Base-by-base conservation (phyloP, 2,888 invertebrate species). In the Archips xylosteana region DNA sequence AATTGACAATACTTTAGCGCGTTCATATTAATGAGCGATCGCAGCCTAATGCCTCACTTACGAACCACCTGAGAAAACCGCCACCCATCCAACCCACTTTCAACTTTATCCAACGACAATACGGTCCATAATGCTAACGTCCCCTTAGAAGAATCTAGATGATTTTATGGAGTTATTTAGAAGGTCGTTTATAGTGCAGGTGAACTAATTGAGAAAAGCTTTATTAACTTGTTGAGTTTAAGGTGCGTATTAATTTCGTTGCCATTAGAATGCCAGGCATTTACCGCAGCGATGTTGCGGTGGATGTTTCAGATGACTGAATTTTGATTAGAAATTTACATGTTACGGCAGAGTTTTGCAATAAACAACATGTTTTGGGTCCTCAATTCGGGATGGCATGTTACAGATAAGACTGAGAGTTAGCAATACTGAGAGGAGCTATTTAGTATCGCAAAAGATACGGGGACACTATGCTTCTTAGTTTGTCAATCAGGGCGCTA, bases 11-110 rank as follows among this genome's bases (percentile, higher is more conserved):
- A 63, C 73, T 68, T 73, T 68, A 73, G 68, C 63, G 34, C 68
- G 73, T 68, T 39, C 68, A 73, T 73, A 73, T 73, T 73, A 73
- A 73, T 73, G 73, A 73, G 59, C 49, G 68, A 69, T 73, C 73
- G 34, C 47, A 59, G 67, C 57, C 68, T 71, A 49, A 66, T 54
- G 72, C 62, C 63, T 54, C 61, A 62, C 57, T 63, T 60, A 62
- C 32, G 47, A 9, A 39, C 73, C 68, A 73, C 73, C 73, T 73
- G 63, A 63, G 73, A 36, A 61, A 13, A 34, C 13, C 13, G 8
- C n/a, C 64, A 47, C 34, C 61, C n/a, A 13, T 2, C 3, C 51
- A 66, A 66, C 10, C 23, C 1, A 45, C 54, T 47, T 13, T 3
- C 61, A 57, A 47, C 62, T 15, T 57, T 72, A 72, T 12, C 6